These are phyloP conservation scores for Carpatolechia fugitivella DNA, from an alignment of 2,888 invertebrate species.

Conservation along the genomic window DNA sequence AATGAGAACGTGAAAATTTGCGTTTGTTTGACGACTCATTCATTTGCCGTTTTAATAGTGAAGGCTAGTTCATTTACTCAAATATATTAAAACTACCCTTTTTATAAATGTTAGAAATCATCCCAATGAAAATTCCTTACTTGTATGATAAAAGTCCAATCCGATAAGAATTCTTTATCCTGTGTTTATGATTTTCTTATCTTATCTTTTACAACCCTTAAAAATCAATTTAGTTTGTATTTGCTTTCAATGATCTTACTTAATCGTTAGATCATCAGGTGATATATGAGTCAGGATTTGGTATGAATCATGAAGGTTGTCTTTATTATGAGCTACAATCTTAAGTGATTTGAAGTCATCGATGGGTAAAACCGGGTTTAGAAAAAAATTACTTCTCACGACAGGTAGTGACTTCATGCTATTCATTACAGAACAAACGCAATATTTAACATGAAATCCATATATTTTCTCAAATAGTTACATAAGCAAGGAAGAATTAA, in stretches of 20 bases:
- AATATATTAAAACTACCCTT: no score
- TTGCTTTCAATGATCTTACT: not conserved
- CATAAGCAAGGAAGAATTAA: no score
- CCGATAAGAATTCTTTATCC: no score
- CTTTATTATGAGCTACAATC: not conserved
- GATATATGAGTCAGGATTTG: not conserved
- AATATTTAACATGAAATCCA: no score
- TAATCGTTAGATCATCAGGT: not conserved
- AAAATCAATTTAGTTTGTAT: not conserved
- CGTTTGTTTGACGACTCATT: not conserved
- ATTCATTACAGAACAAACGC: not conserved
- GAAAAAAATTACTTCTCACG: not conserved
- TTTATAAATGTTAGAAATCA: no score
- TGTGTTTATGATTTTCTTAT: no score
- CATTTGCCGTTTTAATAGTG: not conserved
- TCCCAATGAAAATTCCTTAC: no score
- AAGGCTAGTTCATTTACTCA: not conserved
- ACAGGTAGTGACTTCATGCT: not conserved
- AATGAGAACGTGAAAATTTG: constrained; percentile 1
- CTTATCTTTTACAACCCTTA: not conserved
- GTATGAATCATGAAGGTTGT: constrained; percentile 1
- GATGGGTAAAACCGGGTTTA: not conserved
- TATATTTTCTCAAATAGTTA: no score
- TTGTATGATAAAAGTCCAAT: no score
- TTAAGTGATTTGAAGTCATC: constrained; percentile 4